Percentiles rank a stretch among this genome's conserved stretches.
These are phyloP conservation scores for Neolamprologus kungweensis DNA, from an alignment of 2,113 vertebrate species.

Conservation along the genomic window DNA sequence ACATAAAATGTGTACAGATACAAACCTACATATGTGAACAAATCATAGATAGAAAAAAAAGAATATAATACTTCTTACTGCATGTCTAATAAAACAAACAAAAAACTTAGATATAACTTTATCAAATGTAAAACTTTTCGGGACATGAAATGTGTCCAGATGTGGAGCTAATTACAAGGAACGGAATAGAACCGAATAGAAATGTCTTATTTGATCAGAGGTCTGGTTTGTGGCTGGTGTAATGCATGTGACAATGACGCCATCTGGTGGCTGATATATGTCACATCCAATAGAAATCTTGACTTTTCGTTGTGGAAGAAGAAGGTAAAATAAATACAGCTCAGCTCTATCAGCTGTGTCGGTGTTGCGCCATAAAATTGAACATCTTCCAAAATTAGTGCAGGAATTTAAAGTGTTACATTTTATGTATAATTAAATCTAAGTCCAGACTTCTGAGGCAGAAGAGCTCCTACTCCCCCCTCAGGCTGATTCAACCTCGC, in stretches of 20 bases:
- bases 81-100: neutral
- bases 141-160: neutral
- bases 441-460: neutral
- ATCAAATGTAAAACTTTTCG: neutral
- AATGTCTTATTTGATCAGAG: neutral
- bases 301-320: neutral
- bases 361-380: neutral
- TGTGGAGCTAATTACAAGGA: neutral
- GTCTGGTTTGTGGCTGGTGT: neutral
- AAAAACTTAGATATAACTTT: neutral
- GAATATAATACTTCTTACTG: neutral
- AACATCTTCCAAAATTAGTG: neutral
- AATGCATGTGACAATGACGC: neutral
- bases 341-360: neutral
- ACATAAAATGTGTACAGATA: neutral
- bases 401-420: neutral
- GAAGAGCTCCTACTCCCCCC: neutral
- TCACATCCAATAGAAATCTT: neutral
- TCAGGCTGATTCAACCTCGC: neutral
- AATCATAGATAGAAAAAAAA: neutral
- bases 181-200: neutral
- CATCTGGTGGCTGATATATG: slow-evolving; percentile 11
- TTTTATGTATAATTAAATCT: neutral
- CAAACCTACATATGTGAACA: neutral
- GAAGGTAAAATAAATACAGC: neutral